Evolutionary conservation across 2,113 vertebrate genomes (phyloP).

Genomic region (Eidolon helvum): DNA sequence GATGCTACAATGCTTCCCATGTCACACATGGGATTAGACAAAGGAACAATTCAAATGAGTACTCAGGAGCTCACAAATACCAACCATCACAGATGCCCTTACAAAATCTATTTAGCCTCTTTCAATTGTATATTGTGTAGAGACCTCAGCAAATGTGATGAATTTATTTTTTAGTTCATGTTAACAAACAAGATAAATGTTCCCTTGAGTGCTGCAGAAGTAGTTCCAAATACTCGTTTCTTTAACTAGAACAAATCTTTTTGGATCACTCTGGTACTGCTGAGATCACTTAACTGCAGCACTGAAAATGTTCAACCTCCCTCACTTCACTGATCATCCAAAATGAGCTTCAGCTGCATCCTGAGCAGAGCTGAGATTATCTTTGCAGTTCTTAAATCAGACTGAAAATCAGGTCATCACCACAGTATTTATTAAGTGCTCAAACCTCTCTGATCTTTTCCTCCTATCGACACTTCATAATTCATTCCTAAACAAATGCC

Average conservation of each 20-base stretch:
- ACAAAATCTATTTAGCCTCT: neutral
- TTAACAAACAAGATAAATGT: constrained; percentile 24
- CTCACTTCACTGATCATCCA: constrained; percentile 46
- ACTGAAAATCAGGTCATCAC: neutral
- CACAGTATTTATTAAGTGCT: constrained; percentile 59
- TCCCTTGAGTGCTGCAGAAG: neutral
- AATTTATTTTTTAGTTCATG: constrained; percentile 20
- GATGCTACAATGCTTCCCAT: neutral
- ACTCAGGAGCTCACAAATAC: neutral
- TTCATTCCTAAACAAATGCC: constrained; percentile 75
- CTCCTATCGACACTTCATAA: constrained; percentile 73
- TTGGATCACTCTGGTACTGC: neutral
- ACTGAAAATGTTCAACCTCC: neutral
- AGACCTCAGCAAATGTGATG: neutral
- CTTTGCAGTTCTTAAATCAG: constrained; percentile 36
- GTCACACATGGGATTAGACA: neutral
- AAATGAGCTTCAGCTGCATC: constrained; percentile 14
- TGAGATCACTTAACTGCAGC: neutral
- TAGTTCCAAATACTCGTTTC: constrained; percentile 25
- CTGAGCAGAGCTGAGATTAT: neutral
- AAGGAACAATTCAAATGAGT: neutral
- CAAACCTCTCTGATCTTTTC: constrained; percentile 64
- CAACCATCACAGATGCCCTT: too few relatives aligned
- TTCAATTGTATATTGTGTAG: neutral
- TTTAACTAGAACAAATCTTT: constrained; percentile 42